Evolutionary conservation across 2,888 invertebrate genomes (phyloP).

Genomic region (Argyresthia goedartella): DNA sequence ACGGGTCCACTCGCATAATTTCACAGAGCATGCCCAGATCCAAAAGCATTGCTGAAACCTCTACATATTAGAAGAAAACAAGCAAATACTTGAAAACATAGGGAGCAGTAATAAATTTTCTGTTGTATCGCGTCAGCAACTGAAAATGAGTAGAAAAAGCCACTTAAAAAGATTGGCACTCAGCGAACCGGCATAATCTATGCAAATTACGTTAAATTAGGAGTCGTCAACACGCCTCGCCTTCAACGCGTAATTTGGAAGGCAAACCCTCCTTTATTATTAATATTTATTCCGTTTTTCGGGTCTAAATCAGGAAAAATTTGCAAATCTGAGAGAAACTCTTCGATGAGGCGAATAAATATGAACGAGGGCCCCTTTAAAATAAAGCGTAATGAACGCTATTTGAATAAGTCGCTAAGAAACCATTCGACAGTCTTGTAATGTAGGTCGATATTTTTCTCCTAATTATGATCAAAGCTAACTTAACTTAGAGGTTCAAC

Average conservation of each 20-base stretch:
- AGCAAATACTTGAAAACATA: slow-evolving; percentile 32
- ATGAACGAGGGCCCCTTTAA: neutral
- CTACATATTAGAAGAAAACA: slow-evolving; percentile 5
- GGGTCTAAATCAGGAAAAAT: slow-evolving; percentile 45
- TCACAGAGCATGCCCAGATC: neutral
- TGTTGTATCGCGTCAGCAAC: slow-evolving; percentile 51
- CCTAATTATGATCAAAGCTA: neutral
- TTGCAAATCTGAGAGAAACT: slow-evolving; percentile 39
- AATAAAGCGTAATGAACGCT: neutral
- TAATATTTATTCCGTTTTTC: slow-evolving; percentile 66
- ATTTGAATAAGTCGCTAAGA: slow-evolving; percentile 1
- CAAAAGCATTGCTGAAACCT: neutral
- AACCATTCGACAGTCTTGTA: neutral
- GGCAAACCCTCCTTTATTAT: slow-evolving; percentile 68
- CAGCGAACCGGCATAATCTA: slow-evolving; percentile 69
- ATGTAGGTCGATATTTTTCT: neutral
- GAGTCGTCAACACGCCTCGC: slow-evolving; percentile 63
- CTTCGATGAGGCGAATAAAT: slow-evolving; percentile 53
- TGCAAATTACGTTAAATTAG: slow-evolving; percentile 70
- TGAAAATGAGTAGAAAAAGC: slow-evolving; percentile 64
- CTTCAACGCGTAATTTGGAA: slow-evolving; percentile 54
- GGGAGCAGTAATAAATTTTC: slow-evolving; percentile 44
- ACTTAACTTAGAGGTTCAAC: neutral
- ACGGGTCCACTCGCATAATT: neutral
- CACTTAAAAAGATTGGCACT: slow-evolving; percentile 72